A percentile compares a stretch with the other conserved stretches of the same genome.
Conservation (phyloP, 2,797 vertebrate species). For the Aeoliscus strigatus region DNA sequence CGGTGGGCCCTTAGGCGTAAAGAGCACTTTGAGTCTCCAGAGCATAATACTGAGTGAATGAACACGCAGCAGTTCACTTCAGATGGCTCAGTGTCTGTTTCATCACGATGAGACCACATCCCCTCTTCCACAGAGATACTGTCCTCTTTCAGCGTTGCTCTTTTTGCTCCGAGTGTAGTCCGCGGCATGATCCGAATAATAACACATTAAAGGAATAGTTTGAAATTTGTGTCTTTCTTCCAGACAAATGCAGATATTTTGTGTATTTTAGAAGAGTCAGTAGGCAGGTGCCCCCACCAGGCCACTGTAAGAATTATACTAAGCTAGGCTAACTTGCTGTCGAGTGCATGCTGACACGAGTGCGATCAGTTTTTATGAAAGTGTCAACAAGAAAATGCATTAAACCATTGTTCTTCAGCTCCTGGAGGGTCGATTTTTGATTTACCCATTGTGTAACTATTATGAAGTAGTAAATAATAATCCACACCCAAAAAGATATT, state of each 20-base stretch:
- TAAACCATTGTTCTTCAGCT: too few relatives aligned
- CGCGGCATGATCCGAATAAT: constrained; percentile 11
- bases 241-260: not conserved
- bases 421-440: too few relatives aligned
- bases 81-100: constrained; percentile 48
- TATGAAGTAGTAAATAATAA: too few relatives aligned
- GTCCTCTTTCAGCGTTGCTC: constrained; percentile 17
- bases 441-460: too few relatives aligned
- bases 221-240: too few relatives aligned
- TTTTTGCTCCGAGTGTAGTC: constrained; percentile 41
- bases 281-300: too few relatives aligned
- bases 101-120: constrained; percentile 43
- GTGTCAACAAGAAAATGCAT: too few relatives aligned
- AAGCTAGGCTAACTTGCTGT: not conserved
- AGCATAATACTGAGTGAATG: constrained; percentile 49
- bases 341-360: too few relatives aligned
- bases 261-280: not conserved
- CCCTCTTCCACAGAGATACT: constrained; percentile 32
- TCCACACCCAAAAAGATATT: too few relatives aligned
- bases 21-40: constrained; percentile 60
- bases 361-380: too few relatives aligned
- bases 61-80: constrained; percentile 47
- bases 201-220: constrained; percentile 8
- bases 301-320: too few relatives aligned
- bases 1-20: constrained; percentile 51